These are phyloP conservation scores for Mimas tiliae DNA, from an alignment of 2,888 invertebrate species.

Conservation along the genomic window DNA sequence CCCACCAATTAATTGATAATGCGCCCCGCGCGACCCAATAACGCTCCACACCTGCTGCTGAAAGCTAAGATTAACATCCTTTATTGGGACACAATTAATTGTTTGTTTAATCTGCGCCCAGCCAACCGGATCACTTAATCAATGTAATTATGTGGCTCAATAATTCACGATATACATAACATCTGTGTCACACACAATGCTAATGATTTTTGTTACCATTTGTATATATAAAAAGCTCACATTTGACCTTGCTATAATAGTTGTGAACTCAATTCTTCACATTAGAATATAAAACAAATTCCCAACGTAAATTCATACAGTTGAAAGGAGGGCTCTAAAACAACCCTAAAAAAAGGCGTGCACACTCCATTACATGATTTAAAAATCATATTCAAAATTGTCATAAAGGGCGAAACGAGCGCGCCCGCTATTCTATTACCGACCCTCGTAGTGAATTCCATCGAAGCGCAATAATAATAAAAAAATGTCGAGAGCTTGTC, in stretches of 20 bases:
- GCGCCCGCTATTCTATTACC: conserved; percentile 53
- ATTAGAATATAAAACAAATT: background rate
- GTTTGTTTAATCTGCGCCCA: conserved; percentile 67
- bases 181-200: background rate
- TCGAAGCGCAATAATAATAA: conserved; percentile 84
- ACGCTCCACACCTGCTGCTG: conserved; percentile 69
- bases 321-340: conserved; percentile 51
- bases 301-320: conserved; percentile 22
- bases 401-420: conserved; percentile 67
- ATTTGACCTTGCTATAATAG: background rate
- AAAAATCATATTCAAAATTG: conserved; percentile 83
- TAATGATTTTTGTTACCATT: background rate
- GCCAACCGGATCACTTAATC: conserved; percentile 71
- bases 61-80: conserved; percentile 76
- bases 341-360: conserved; percentile 69
- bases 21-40: conserved; percentile 47
- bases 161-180: conserved; percentile 12
- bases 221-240: background rate
- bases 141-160: conserved; percentile 35
- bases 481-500: conserved; percentile 84
- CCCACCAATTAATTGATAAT: conserved; percentile 66
- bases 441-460: conserved; percentile 79
- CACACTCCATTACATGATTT: conserved; percentile 81
- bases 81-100: conserved; percentile 70
- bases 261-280: background rate